Conservation (phyloP, 2,888 invertebrate genomes). For the Chalcis sispes region DNA sequence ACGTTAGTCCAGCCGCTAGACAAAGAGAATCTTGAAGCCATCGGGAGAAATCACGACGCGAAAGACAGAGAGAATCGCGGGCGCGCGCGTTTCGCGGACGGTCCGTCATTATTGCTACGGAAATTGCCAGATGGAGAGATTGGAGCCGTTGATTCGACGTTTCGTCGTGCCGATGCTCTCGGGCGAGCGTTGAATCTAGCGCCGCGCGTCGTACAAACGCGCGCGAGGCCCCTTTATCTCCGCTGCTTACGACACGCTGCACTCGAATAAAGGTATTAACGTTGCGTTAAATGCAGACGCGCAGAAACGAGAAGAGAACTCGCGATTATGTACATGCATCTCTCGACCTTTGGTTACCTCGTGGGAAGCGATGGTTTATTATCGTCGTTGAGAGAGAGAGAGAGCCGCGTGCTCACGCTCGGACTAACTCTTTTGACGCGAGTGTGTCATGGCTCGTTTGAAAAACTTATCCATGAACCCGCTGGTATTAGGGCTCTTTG, state of each 20-base stretch:
- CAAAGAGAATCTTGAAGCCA: too few relatives aligned
- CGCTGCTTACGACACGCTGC: constrained; percentile 11
- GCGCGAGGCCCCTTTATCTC: constrained; percentile 4
- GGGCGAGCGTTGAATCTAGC: neutral
- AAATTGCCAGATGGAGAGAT: too few relatives aligned
- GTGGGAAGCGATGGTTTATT: too few relatives aligned
- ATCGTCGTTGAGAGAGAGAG: too few relatives aligned
- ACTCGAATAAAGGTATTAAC: constrained; percentile 30
- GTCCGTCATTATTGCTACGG: constrained; percentile 32
- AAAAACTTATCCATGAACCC: neutral
- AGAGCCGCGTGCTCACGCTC: neutral
- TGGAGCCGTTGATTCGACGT: constrained; percentile 6
- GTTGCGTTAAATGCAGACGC: constrained; percentile 1
- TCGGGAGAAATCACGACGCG: neutral
- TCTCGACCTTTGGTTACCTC: too few relatives aligned
- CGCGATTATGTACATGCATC: too few relatives aligned
- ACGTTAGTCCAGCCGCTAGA: neutral
- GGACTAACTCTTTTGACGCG: constrained; percentile 11
- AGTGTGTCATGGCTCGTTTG: too few relatives aligned
- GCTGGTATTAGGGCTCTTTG: constrained; percentile 19
- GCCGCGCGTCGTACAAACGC: neutral
- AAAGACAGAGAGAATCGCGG: neutral
- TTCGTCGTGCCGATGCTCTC: constrained; percentile 1
- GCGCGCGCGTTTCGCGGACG: too few relatives aligned
- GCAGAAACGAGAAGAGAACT: too few relatives aligned